A percentile compares a stretch with the other conserved stretches of the same genome.
Conservation (phyloP, 2,888 invertebrate genomes). For the Caenorhabditis sp. region DNA sequence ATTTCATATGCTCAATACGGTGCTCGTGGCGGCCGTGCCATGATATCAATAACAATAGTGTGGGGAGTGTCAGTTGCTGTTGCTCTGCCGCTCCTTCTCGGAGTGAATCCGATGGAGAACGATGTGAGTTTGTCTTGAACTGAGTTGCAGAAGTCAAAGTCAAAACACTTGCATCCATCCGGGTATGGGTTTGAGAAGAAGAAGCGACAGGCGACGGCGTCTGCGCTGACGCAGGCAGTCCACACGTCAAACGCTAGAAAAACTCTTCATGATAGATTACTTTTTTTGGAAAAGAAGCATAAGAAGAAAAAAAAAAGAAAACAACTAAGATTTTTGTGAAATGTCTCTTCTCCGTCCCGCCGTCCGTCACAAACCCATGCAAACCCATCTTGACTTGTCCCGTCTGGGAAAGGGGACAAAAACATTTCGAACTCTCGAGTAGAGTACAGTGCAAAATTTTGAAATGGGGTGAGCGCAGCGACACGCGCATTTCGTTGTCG, state of each 20-base stretch:
- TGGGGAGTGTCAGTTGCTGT: constrained; percentile 97
- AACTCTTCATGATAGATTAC: constrained; percentile 59
- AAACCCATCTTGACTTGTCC: too few relatives aligned
- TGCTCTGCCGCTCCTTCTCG: constrained; percentile 95
- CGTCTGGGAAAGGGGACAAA: background rate
- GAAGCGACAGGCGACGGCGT: constrained; percentile 5
- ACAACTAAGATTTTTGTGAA: constrained; percentile 24
- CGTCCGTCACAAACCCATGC: too few relatives aligned
- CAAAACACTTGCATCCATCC: constrained; percentile 41
- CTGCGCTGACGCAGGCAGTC: constrained; percentile 41
- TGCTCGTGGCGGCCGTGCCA: constrained; percentile 87
- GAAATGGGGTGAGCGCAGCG: background rate
- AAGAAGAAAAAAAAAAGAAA: constrained; percentile 32
- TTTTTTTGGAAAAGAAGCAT: constrained; percentile 46
- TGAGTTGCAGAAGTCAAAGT: constrained; percentile 14
- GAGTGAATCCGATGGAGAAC: constrained; percentile 89
- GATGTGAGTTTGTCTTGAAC: constrained; percentile 55
- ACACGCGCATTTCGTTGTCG: background rate
- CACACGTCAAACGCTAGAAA: constrained; percentile 51
- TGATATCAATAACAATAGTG: constrained; percentile 94
- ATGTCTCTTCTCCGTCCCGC: background rate
- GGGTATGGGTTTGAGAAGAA: constrained; percentile 27
- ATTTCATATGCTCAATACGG: constrained; percentile 82
- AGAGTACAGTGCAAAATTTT: background rate
- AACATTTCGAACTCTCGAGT: background rate